Evolutionary conservation across 2,797 vertebrate species (phyloP).

Genomic region (Arnoldichthys spilopterus): DNA sequence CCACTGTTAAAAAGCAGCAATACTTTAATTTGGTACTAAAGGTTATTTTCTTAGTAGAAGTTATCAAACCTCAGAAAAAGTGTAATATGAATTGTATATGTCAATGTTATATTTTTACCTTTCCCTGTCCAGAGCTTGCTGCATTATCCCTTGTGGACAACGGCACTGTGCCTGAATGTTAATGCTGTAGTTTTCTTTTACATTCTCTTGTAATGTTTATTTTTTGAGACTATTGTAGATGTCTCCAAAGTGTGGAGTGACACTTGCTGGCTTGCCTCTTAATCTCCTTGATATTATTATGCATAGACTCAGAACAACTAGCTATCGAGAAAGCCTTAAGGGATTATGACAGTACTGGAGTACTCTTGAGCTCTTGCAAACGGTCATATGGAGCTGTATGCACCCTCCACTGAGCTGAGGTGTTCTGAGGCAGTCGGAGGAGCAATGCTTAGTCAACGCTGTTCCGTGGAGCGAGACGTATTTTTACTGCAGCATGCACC

Average conservation of each 20-base stretch:
- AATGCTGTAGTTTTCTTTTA: background rate
- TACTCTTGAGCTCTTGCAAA: background rate
- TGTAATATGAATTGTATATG: too few relatives aligned
- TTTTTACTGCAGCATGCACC: constrained; percentile 55
- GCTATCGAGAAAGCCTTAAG: constrained; percentile 10
- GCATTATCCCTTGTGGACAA: background rate
- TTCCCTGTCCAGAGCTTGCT: constrained; percentile 1
- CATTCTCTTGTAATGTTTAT: background rate
- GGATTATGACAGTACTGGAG: constrained; percentile 1
- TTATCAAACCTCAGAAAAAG: too few relatives aligned
- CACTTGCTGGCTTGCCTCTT: constrained; percentile 33
- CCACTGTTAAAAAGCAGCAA: background rate
- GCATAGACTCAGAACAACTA: background rate
- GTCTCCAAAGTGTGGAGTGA: constrained; percentile 21
- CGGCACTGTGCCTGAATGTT: constrained; percentile 1
- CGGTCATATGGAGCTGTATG: constrained; percentile 5
- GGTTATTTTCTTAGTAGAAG: too few relatives aligned
- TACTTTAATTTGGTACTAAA: too few relatives aligned
- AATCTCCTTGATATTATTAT: constrained; percentile 20
- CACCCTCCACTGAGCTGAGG: background rate
- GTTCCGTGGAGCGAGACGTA: constrained; percentile 54
- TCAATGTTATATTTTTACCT: too few relatives aligned
- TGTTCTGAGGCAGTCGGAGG: constrained; percentile 2
- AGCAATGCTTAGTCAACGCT: constrained; percentile 51
- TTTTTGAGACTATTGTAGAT: background rate